A percentile compares a stretch with the other conserved stretches of the same genome.
phyloP scores from a whole-genome alignment of 2,888 invertebrate genomes.

The Trisateles emortualis region DNA sequence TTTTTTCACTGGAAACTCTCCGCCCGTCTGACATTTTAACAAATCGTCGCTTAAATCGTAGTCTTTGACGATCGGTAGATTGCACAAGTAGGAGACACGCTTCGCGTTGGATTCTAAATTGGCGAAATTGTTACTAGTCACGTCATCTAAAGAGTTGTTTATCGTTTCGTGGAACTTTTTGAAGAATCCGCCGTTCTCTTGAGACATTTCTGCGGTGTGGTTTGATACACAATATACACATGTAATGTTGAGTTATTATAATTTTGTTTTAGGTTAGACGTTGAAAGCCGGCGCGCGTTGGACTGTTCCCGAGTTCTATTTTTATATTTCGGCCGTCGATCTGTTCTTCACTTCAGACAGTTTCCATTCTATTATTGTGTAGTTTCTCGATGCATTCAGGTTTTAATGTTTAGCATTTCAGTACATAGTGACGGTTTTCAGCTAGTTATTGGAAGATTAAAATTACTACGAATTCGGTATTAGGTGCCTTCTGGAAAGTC shows the following conservation, averaged over 20 bases:
- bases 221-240: conserved; percentile 46
- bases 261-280: conserved; percentile 61
- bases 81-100: conserved; percentile 88
- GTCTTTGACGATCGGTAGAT: conserved; percentile 80
- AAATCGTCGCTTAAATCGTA: conserved; percentile 81
- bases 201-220: conserved; percentile 63
- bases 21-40: conserved; percentile 67
- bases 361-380: conserved; percentile 43
- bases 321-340: conserved; percentile 73
- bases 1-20: conserved; percentile 82
- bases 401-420: conserved; percentile 11
- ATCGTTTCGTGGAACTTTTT: conserved; percentile 88
- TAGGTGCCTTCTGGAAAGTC: no score
- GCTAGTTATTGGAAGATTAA: neutral
- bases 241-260: conserved; percentile 39
- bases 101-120: conserved; percentile 88
- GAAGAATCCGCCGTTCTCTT: conserved; percentile 84
- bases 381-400: conserved; percentile 26
- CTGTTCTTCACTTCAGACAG: conserved; percentile 69
- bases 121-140: conserved; percentile 88
- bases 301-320: conserved; percentile 72
- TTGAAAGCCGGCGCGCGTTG: conserved; percentile 67
- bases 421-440: neutral
- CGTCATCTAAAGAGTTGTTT: conserved; percentile 83
- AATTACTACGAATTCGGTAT: no score